phyloP scores from a whole-genome alignment of 2,113 vertebrate species.

The Aegotheles bennettii region DNA sequence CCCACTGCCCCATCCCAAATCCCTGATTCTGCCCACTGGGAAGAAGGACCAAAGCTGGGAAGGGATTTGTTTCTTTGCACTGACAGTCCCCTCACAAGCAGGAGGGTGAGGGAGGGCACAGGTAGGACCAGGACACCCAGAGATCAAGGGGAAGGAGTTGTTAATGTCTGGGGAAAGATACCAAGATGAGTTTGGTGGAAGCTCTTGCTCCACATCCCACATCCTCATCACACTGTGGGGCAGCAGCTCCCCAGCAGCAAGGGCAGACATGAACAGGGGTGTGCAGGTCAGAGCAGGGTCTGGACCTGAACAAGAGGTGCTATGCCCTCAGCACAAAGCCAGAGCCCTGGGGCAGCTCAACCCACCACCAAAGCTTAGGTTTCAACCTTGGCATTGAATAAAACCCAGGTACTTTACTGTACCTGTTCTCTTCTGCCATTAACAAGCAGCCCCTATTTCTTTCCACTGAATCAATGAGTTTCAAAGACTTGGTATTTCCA shows the following conservation, averaged over 20 bases:
- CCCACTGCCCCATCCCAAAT: background rate
- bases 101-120: background rate
- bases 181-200: accelerated
- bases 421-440: background rate
- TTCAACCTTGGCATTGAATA: too few species aligned
- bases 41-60: background rate
- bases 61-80: background rate
- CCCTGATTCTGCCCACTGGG: background rate
- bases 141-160: background rate
- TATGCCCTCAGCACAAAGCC: background rate
- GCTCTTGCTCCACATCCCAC: background rate
- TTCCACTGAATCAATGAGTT: background rate
- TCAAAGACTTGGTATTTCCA: background rate
- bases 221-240: accelerated
- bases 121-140: background rate
- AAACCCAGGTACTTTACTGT: background rate
- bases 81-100: background rate
- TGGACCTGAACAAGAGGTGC: accelerated
- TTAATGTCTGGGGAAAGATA: accelerated
- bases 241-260: background rate
- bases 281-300: background rate
- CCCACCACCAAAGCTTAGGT: background rate
- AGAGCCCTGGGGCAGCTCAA: background rate
- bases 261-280: accelerated
- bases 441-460: background rate